Base-by-base conservation (phyloP, 53 echinoderm and acorn worm genomes). In the Paracentrotus lividus region DNA sequence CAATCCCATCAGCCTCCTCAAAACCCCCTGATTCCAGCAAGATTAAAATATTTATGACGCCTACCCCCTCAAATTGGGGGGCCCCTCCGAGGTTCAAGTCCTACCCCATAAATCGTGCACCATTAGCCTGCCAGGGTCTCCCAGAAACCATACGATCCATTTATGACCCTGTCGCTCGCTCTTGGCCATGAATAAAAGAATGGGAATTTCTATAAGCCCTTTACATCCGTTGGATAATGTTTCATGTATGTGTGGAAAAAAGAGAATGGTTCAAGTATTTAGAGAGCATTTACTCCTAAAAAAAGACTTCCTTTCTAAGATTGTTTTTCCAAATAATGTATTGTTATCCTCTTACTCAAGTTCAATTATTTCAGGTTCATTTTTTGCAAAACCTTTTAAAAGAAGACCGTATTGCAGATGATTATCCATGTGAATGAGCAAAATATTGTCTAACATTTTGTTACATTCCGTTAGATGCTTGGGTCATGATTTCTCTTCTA, bases 81-180 rank as follows among this genome's bases (percentile, higher is more conserved):
- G 89, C 89, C 89, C 65, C 42, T 64, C 27, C 44, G 26, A 86
- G 56, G 89, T 89, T 89, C 89, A 89, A 89, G 89, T 89, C 65
- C 15, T 65, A 55, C 89, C 64, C 89, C 60, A 89, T 89, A 89
- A 89, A 89, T 89, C 89, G 42, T 44, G 89, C 43, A 89, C 89
- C 66, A 89, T 89, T 44, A 89, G 18, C 40, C 66, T 56, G 87
- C 60, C 64, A 61, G 64, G 89, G 64, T 89, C 55, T 34, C 61
- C 64, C 21, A 27, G 44, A 45, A 81, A 81, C 66, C 51, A 85
- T 49, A n/a, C 51, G 24, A 38, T 72, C 72, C 36, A 40, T 40
- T 85, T 85, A 85, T 85, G 85, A 51, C 85, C 47, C 27, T n/a
- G n/a, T n/a, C n/a, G n/a, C 23, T n/a, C 47, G 51, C 72, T 85